Base-by-base conservation (phyloP, 1,140 invertebrate species). In the Leptopilina clavipes region DNA sequence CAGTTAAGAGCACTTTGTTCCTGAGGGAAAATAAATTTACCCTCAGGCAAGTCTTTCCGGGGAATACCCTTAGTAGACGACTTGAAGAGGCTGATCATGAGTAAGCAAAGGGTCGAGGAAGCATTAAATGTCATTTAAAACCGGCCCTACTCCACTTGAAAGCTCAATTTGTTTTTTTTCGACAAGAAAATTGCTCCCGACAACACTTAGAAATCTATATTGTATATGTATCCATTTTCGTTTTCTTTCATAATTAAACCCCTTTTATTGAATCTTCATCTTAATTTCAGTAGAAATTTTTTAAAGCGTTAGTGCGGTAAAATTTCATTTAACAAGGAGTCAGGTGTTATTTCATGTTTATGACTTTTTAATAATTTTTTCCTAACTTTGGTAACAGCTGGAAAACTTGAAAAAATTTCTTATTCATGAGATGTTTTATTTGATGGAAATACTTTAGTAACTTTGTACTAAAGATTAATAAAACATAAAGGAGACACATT, bases 11-110 rank as follows among this genome's bases (percentile, higher is more conserved):
- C 59, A 65, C 59, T 65, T 65, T 31, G 19, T 31, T 31, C 59
- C n/a, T n/a, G 11, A 31, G 25, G 22, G 59, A 31, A 65, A 22
- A 65, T 25, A 65, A 65, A 65, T 22, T 65, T 40, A 31, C 37
- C 37, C 37, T 40, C 5, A 40, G 37, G 59, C 59, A 65, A 65
- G 22, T 31, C 59, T n/a, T 22, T 65, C 25, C 59, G 14, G 25
- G 19, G 25, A 31, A 65, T 65, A 37, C 22, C 25, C 25, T 31
- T 40, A 6, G 37, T 11, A 65, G 25, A 22, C 59, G 59, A 31
- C 59, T 65, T 65, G 59, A 37, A 65, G 22, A 65, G 59, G 59
- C 25, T 22, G 59, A 65, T 65, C 59, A 65, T 65, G 59, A 65
- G 59, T 31, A 65, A 65, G 25, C 25, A 65, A 40, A 65, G 59